Evolutionary conservation across 2,797 vertebrate species (phyloP), one percentile per base, ranked within the genome.

Genomic region (Taeniopygia guttata): DNA sequence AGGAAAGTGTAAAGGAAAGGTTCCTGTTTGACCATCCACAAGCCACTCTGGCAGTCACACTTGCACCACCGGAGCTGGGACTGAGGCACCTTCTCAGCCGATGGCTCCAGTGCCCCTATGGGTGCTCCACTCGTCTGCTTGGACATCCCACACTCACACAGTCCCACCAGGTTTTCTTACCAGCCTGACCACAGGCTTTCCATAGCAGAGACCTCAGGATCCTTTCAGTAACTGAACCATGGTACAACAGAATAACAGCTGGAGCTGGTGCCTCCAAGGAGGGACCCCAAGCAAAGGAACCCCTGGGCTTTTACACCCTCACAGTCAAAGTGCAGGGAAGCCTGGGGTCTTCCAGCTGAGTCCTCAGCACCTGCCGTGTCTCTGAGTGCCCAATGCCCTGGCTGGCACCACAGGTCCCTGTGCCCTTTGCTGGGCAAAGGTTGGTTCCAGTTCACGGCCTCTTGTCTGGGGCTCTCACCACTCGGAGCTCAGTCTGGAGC

Each of bases 351-450:
- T 25, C 32, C 74, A 77, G 59, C 48, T 23, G 48, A 51, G 32
- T 23, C 9, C 74, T 52, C 7, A 18, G 18, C 48, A 43, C 38
- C 75, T 25, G 40, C 26, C 0, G 0, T 52, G 38, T 36, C 75
- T 5, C 40, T 54, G 30, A 27, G 26, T 54, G 58, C 5, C 30
- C 0, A 0, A 15, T 29, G 3, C 22, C 7, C 22, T 27, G 58
- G 26, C 12, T 56, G 74, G 12, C 66, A 34, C 15, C 58, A 32
- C 43, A 63, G 32, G 7, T 70, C 26, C 66, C 56, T 0, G 18
- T 42, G 66, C 26, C 42, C 21, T 70, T 23, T 16, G 26, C 3
- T 42, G 16, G 42, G 36, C 26, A 42, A 32, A 55, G 5, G 21
- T 7, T 5, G 5, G 9, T 43, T 60, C 38, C 56, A 59, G 54